Evolutionary conservation across 2,888 invertebrate genomes (phyloP).

Genomic region (Pammene aurita): DNA sequence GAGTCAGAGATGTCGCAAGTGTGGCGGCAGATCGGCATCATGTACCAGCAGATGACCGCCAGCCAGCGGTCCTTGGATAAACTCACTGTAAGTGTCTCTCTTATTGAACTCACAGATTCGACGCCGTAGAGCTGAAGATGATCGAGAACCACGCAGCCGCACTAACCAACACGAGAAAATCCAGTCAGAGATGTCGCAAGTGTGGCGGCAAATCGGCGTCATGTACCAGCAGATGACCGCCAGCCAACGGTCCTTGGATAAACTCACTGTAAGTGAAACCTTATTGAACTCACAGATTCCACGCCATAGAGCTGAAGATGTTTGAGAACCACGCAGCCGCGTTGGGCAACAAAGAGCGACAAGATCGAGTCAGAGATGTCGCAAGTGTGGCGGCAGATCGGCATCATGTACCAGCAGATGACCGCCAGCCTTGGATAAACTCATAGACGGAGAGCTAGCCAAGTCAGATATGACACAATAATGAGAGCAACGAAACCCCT

Average conservation of each 20-base stretch:
- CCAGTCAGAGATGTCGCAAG: conserved; percentile 88
- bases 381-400: no score
- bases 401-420: no score
- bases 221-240: conserved; percentile 93
- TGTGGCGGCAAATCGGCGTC: conserved; percentile 95
- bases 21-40: conserved; percentile 95
- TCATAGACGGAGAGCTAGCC: no score
- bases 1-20: conserved; percentile 92
- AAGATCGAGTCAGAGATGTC: no score
- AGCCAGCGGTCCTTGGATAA: conserved; percentile 89
- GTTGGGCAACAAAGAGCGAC: conserved; percentile 87
- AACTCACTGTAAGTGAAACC: conserved; percentile 78
- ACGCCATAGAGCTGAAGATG: conserved; percentile 87
- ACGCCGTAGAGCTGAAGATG: no score
- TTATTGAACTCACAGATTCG: not conserved
- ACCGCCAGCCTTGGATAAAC: no score
- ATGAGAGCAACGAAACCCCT: no score
- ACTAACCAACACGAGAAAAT: no score
- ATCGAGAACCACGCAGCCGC: no score
- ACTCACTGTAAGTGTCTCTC: conserved; percentile 73
- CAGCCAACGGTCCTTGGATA: conserved; percentile 88
- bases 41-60: conserved; percentile 92
- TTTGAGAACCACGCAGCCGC: conserved; percentile 88
- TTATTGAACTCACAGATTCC: conserved; percentile 77
- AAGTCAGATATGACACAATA: no score